These are phyloP conservation scores for Willisornis vidua DNA, from an alignment of 2,113 vertebrate species.

Conservation along the genomic window DNA sequence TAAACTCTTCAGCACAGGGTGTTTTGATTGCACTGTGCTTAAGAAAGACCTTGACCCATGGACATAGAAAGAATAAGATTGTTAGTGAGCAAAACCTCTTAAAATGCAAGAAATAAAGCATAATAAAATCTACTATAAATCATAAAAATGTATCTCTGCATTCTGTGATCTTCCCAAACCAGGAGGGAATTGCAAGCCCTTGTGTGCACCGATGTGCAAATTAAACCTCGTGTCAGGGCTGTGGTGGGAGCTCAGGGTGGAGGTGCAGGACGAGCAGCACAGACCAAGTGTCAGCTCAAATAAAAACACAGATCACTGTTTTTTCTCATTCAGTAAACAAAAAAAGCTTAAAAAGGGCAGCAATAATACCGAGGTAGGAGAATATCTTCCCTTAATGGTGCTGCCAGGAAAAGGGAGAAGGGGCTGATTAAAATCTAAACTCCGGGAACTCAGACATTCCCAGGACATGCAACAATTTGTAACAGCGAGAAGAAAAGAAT, in stretches of 20 bases:
- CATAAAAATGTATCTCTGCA: background rate
- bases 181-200: background rate
- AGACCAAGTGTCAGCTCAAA: background rate
- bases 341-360: background rate
- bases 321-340: background rate
- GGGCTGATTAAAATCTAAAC: conserved; percentile 14
- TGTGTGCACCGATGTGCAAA: background rate
- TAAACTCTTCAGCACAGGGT: background rate
- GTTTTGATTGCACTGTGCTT: background rate
- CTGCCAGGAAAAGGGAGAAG: background rate
- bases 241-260: fast-evolving
- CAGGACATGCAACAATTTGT: conserved; percentile 29
- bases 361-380: background rate
- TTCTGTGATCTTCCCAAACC: background rate
- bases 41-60: background rate
- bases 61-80: background rate
- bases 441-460: background rate
- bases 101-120: background rate
- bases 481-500: background rate
- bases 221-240: background rate
- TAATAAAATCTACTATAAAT: background rate
- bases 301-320: background rate
- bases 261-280: background rate
- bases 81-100: background rate
- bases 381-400: background rate